Percentiles rank a stretch among this genome's conserved stretches.
These are phyloP conservation scores for Hydrolagus affinis DNA, from an alignment of 2,113 vertebrate species.

Conservation along the genomic window DNA sequence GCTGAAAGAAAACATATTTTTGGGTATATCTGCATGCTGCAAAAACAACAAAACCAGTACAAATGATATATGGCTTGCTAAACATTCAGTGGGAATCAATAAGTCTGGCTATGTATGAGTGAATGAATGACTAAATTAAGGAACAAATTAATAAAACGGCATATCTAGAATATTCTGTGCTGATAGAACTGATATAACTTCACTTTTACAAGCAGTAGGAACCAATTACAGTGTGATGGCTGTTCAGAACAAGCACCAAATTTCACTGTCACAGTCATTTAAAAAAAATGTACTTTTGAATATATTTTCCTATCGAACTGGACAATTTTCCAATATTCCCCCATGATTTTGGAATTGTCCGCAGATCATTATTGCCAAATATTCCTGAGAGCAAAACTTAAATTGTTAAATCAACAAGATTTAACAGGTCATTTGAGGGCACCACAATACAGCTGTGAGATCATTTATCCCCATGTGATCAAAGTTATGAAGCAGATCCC, in stretches of 20 bases:
- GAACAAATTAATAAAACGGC: neutral
- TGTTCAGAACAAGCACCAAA: neutral
- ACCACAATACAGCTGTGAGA: neutral
- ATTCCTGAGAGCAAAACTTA: neutral
- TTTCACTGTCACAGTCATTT: neutral
- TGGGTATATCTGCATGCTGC: neutral
- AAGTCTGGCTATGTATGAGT: neutral
- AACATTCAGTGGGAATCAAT: neutral
- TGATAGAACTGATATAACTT: neutral
- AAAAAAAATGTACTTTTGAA: too few relatives aligned
- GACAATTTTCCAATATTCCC: neutral
- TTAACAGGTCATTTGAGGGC: neutral
- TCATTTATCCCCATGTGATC: neutral
- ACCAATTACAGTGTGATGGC: neutral
- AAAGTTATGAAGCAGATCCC: neutral
- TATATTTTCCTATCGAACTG: too few relatives aligned
- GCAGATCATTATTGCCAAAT: neutral
- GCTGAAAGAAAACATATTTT: neutral
- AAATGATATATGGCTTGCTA: neutral
- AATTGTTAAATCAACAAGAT: neutral
- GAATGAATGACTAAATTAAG: neutral
- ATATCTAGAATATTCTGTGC: constrained; percentile 15
- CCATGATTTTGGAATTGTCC: neutral
- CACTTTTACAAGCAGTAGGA: constrained; percentile 5
- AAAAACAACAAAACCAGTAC: neutral